A percentile compares a stretch with the other conserved stretches of the same genome.
Conservation (phyloP, 2,113 vertebrate genomes). For the Eulemur rufifrons region DNA sequence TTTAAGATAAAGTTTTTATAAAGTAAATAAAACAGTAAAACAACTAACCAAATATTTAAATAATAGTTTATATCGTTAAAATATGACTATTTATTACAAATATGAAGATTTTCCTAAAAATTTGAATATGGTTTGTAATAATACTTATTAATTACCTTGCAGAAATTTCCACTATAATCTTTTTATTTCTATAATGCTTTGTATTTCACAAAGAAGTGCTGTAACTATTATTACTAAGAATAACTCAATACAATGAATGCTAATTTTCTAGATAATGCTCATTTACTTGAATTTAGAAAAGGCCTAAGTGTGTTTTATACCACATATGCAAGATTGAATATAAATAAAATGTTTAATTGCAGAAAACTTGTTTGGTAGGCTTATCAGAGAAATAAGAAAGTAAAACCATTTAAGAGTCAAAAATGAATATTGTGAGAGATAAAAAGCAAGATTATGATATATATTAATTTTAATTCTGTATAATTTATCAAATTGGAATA, state of each 20-base stretch:
- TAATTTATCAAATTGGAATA: not conserved
- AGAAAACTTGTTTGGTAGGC: not conserved
- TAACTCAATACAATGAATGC: not conserved
- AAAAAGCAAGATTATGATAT: not conserved
- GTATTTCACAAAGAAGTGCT: slow-evolving; percentile 29
- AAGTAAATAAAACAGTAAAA: slow-evolving; percentile 8
- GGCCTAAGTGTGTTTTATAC: not conserved
- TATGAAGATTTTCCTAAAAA: slow-evolving; percentile 14
- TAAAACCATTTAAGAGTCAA: not conserved
- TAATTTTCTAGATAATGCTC: not conserved
- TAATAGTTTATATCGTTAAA: not conserved
- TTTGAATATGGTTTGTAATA: not conserved
- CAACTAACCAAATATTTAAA: not conserved
- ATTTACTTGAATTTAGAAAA: slow-evolving; percentile 1
- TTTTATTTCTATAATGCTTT: not conserved
- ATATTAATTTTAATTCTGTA: not conserved
- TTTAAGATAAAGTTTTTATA: not conserved
- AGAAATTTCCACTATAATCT: slow-evolving; percentile 39
- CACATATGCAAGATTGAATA: not conserved
- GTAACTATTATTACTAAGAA: slow-evolving; percentile 40
- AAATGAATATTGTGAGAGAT: not conserved
- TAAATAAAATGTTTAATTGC: slow-evolving; percentile 28
- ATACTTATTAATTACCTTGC: slow-evolving; percentile 15
- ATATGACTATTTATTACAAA: not conserved
- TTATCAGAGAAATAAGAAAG: not conserved